phyloP scores from a whole-genome alignment of 2,113 vertebrate species.

The Mirza zaza region DNA sequence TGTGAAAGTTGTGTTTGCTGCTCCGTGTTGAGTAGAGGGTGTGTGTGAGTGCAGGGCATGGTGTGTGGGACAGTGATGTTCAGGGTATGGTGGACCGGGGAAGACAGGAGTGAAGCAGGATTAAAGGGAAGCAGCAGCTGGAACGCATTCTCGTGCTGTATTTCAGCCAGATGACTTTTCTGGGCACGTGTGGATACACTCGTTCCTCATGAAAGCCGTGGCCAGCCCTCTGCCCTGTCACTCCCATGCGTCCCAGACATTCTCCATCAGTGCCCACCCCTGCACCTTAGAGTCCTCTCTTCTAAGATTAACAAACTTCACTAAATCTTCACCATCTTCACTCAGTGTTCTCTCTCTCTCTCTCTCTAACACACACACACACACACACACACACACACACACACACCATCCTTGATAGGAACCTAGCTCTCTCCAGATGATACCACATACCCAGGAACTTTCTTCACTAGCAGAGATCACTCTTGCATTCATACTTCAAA shows the following conservation, averaged over 20 bases:
- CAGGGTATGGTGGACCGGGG: background rate
- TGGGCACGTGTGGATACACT: rapidly evolving
- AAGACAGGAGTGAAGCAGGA: background rate
- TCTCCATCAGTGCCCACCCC: background rate
- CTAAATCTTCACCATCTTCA: background rate
- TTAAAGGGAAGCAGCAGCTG: background rate
- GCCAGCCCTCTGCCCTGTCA: background rate
- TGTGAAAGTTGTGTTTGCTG: background rate
- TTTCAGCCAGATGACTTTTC: background rate
- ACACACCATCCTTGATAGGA: background rate
- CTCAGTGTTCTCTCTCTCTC: background rate
- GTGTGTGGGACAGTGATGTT: background rate
- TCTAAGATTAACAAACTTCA: background rate
- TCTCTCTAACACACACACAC: background rate
- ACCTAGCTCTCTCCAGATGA: background rate
- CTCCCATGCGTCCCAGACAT: background rate
- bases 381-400: background rate
- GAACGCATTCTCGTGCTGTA: rapidly evolving
- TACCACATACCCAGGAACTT: background rate
- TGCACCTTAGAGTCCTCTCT: background rate
- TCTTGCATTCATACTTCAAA: background rate
- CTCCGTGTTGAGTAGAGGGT: background rate
- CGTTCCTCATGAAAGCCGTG: background rate
- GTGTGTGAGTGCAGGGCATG: background rate
- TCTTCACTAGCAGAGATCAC: background rate